A percentile compares a stretch with the other conserved stretches of the same genome.
Evolutionary conservation across 2,113 vertebrate species (phyloP).

Genomic region (Haemorhous mexicanus): DNA sequence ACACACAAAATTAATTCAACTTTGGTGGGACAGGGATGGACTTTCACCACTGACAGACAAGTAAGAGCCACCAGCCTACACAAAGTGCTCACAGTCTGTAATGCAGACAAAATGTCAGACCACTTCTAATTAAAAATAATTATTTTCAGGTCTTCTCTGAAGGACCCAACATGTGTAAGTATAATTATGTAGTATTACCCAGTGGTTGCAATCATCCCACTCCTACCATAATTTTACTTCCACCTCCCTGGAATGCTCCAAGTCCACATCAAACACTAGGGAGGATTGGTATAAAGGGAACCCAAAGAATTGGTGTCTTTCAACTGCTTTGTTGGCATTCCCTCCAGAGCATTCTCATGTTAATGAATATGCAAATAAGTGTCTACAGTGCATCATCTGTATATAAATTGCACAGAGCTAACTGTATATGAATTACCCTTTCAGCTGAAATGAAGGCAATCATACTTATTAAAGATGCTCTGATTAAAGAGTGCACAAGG

Average conservation of each 20-base stretch:
- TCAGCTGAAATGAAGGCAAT: not conserved
- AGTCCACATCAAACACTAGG: slow-evolving; percentile 23
- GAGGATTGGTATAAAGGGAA: not conserved
- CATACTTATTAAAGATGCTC: not conserved
- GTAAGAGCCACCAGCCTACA: not conserved
- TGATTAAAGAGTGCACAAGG: not conserved
- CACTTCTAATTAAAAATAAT: slow-evolving; percentile 12
- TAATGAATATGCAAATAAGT: slow-evolving; percentile 37
- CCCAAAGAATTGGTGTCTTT: not conserved
- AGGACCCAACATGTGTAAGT: not conserved
- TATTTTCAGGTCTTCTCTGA: not conserved
- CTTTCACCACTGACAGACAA: not conserved
- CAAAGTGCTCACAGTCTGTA: not conserved
- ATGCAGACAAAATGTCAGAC: not conserved
- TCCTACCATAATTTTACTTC: not conserved
- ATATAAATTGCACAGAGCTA: slow-evolving; percentile 22
- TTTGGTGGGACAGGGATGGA: not conserved
- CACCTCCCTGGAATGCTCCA: not conserved
- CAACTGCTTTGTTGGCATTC: slow-evolving; percentile 18
- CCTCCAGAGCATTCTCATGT: slow-evolving; percentile 45
- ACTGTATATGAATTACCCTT: not conserved
- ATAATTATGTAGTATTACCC: not conserved
- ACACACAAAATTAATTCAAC: not conserved
- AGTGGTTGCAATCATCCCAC: not conserved
- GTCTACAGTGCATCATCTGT: slow-evolving; percentile 24